Base-by-base conservation (phyloP, 2,888 invertebrate species). In the Torymus texanus region DNA sequence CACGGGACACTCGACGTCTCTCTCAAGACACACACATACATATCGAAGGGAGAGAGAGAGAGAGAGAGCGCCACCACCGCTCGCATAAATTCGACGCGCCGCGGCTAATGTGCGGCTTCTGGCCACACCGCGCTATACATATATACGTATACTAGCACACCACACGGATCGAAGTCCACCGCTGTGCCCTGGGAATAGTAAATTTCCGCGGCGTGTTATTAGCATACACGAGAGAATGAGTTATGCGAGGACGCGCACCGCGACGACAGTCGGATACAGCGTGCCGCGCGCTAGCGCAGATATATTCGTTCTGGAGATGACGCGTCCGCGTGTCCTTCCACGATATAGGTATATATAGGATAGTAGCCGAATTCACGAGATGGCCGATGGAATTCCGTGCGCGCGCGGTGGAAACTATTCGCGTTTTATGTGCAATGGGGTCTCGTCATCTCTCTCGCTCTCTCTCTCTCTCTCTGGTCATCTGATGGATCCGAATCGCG, bases 141-240 rank as follows among this genome's bases (percentile, higher is more conserved):
- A 21, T 21, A 21, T 21, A 21, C 21, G 21, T 21, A 21, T 21
- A 21, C 21, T 21, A 21, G 21, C 21, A 21, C 21, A 21, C 21
- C 68, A 50, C 50, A 14, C 65, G 50, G 56, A 65, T 65, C 65
- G 58, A 55, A 41, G 50, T 63, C 56, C 14, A 71, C 84, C 83
- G 41, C 41, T 5, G 8, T 3, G 41, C 41, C 84, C 81, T 80
- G 86, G 86, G 85, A 87, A 88, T 86, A 86, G 85, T 86, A 87
- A 88, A 87, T 88, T 88, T 82, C 85, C 84, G 82, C 79, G 72
- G 81, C 84, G 84, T 21, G 70, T 87, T 86, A 87, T 87, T 89
- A 88, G 88, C 89, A 88, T 87, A 78, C 51, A 87, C 87, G 85
- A 86, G 88, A 85, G 86, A 86, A 88, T 88, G 89, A 89, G 86